A percentile compares a stretch with the other conserved stretches of the same genome.
phyloP scores from a whole-genome alignment of 2,888 invertebrate species.

The Eulithis testata region DNA sequence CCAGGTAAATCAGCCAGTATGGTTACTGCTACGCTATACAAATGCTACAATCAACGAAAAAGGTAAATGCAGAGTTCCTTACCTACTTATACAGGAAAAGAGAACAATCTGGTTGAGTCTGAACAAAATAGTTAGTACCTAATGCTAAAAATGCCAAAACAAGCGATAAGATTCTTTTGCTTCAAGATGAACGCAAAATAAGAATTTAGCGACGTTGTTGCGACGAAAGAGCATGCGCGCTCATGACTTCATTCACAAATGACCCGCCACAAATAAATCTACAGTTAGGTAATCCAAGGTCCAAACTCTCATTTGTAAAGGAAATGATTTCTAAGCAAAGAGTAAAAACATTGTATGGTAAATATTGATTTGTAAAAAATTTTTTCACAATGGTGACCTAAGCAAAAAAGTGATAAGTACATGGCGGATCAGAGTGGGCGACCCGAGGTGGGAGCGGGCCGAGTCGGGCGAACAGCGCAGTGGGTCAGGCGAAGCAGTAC shows the following conservation, averaged over 20 bases:
- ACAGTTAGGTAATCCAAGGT: neutral
- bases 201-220: neutral
- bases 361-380: neutral
- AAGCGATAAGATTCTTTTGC: no score
- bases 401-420: slow-evolving; percentile 17
- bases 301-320: neutral
- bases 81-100: no score
- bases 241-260: slow-evolving; percentile 61
- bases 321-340: neutral
- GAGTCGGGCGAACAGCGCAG: slow-evolving; percentile 59
- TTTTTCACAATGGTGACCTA: slow-evolving; percentile 2
- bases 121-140: no score
- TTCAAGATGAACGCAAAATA: no score
- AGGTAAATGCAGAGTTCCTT: no score
- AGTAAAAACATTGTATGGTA: neutral
- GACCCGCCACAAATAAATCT: slow-evolving; percentile 6
- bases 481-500: slow-evolving; percentile 79
- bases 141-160: no score
- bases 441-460: slow-evolving; percentile 35
- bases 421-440: slow-evolving; percentile 31
- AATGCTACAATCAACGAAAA: no score
- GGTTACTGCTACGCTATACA: no score
- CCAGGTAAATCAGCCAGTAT: no score
- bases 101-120: no score
- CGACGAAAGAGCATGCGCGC: slow-evolving; percentile 58